Evolutionary conservation across 2,797 vertebrate genomes (phyloP), one percentile per base, ranked within the genome.

Genomic region (Tadarida brasiliensis): DNA sequence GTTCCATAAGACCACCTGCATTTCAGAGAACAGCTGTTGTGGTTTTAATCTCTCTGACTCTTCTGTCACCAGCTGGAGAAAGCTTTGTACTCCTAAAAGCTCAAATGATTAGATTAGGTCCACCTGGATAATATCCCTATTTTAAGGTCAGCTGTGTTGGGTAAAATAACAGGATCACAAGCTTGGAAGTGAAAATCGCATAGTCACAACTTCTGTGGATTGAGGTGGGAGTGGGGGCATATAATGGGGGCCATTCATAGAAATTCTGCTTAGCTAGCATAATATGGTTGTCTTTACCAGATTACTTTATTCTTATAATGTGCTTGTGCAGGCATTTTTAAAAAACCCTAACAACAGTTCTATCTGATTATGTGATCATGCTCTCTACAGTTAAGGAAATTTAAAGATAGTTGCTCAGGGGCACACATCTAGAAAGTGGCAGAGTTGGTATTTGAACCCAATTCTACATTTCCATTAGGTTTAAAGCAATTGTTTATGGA

Each of bases 291-390:
- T 80, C 65, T 91, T 56, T 54, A n/a, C 6, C 57, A 54, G 24
- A 33, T 90, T 89, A 14, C 33, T 51, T 95, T 56, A 80, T 77
- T 96, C 95, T 95, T 91, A 47, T 86, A 44, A 39, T 20, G 47
- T 86, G 11, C 4, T 80, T 94, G 88, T 83, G 33, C 7, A 39
- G 57, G 9, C 15, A 67, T 85, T 95, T 87, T 92, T 15, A 19
- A 85, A 86, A 81, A 76, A 77, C 17, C 92, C 35, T 92, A 9
- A 33, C 33, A 88, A 82, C 12, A 61, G 6, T 30, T 83, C n/a
- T 59, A 11, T 77, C 16, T 28, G 24, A 65, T 87, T 65, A 35
- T 57, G 33, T 83, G 57, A 82, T 71, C 87, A 59, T 92, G 33
- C 20, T 88, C 67, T 91, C 2, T 85, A 80, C 11, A 86, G 30